Base-by-base conservation (phyloP, 2,113 vertebrate genomes). In the Acinonyx jubatus region DNA sequence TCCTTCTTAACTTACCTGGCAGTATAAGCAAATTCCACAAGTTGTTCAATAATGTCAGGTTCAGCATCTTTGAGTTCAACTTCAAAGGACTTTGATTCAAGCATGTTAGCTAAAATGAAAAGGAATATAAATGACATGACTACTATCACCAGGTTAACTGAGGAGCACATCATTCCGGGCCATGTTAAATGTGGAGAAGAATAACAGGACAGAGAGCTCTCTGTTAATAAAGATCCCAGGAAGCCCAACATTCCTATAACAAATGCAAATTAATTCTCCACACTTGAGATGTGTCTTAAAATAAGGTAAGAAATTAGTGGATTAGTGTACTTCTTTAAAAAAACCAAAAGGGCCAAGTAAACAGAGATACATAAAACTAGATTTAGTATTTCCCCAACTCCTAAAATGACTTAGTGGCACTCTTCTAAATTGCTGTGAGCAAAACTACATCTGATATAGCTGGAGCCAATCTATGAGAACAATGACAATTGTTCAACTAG, bases 11-110 rank as follows among this genome's bases (percentile, higher is more conserved):
- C 97, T 97, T 98, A 99, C 99, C 99, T 99, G 65, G 99, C 99
- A 31, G 99, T 99, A 98, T 99, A 99, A 96, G 99, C 99, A 98
- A 99, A 99, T 97, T 99, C 99, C 98, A 99, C 99, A 1, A 99
- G 99, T 93, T 99, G 99, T 95, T 99, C 99, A 97, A 99, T 99
- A 97, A 99, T 99, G 98, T 99, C 99, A 68, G 99, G 99, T 79
- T 99, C 99, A 29, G 99, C 99, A 97, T 99, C 99, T 98, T 99
- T 99, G 91, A 99, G 99, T 97, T 99, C 99, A 98, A 99, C 99
- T 98, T 99, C 99, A 94, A 99, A 99, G 83, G 99, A 99, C 91
- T 99, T 99, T 8, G 99, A 99, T 98, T 99, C 99, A 98, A 99
- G 99, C 99, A 99, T 99, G 98, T 99, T 99, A 96, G 99, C 99